Conservation (phyloP, 2,888 invertebrate species). For the Andrena haemorrhoa region DNA sequence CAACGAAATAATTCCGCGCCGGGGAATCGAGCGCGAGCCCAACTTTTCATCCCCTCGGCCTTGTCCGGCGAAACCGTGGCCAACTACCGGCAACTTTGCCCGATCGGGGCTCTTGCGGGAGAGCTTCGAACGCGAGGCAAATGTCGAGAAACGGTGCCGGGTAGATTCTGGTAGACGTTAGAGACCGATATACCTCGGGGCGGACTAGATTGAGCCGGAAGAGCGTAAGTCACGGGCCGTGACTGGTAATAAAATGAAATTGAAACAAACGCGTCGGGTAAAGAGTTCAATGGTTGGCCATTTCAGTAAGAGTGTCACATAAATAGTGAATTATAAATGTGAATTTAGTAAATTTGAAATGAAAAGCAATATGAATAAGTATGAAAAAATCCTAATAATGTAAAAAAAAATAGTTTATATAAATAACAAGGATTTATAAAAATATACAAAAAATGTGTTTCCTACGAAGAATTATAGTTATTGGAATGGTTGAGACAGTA, state of each 20-base stretch:
- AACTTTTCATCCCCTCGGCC: constrained; percentile 5
- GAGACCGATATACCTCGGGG: not conserved
- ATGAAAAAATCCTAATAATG: no score
- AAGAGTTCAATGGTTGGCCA: no score
- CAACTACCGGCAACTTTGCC: not conserved
- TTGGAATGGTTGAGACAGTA: no score
- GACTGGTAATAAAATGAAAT: constrained; percentile 23
- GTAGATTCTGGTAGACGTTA: not conserved
- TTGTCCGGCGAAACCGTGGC: constrained; percentile 18
- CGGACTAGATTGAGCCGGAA: not conserved
- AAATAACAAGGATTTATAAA: no score
- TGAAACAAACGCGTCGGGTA: constrained; percentile 28
- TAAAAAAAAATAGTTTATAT: no score
- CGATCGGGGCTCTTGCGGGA: not conserved
- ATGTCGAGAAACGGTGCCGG: not conserved
- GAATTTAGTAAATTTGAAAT: no score
- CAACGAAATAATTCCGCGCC: constrained; percentile 41
- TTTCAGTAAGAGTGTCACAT: no score
- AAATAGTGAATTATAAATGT: no score
- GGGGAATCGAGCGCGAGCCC: not conserved
- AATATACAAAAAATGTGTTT: no score
- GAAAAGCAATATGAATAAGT: no score
- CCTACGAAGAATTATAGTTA: no score
- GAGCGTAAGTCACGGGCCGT: not conserved
- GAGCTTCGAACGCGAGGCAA: not conserved